Percentiles rank a stretch among this genome's conserved stretches.
Evolutionary conservation across 1,140 invertebrate genomes (phyloP).

Genomic region (Drosophila arizonae): DNA sequence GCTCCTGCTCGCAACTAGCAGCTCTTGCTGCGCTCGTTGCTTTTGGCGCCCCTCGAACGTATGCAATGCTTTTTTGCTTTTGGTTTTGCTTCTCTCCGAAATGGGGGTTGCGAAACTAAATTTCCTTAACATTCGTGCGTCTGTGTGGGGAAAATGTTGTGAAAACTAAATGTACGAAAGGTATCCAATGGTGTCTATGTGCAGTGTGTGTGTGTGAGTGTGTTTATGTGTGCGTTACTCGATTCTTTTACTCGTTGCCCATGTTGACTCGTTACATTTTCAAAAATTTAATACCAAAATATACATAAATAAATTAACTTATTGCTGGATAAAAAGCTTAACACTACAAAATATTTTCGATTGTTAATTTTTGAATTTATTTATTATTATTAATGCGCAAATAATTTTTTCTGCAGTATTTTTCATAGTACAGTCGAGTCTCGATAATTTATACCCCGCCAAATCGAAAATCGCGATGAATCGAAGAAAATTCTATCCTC

Average conservation of each 20-base stretch:
- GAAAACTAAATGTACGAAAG: constrained; percentile 30
- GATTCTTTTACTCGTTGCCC: constrained; percentile 6
- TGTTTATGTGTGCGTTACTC: not conserved
- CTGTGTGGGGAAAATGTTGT: constrained; percentile 32
- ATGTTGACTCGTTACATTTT: constrained; percentile 22
- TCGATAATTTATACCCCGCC: too few relatives aligned
- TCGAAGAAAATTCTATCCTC: too few relatives aligned
- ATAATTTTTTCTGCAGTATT: too few relatives aligned
- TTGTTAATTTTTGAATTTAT: too few relatives aligned
- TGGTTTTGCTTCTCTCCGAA: constrained; percentile 1
- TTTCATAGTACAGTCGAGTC: too few relatives aligned
- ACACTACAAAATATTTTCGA: too few relatives aligned
- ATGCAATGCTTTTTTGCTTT: constrained; percentile 52
- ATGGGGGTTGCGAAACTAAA: constrained; percentile 57
- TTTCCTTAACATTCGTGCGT: constrained; percentile 24
- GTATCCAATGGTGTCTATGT: not conserved
- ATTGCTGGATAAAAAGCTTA: too few relatives aligned
- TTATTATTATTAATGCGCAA: too few relatives aligned
- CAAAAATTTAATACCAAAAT: not conserved
- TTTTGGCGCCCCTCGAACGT: constrained; percentile 44
- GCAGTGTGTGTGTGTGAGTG: not conserved
- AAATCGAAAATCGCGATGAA: too few relatives aligned
- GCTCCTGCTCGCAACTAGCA: constrained; percentile 44
- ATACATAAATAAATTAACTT: too few relatives aligned
- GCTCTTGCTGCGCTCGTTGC: constrained; percentile 30